These are phyloP conservation scores for Orientallactaga sibirica DNA, from an alignment of 2,797 vertebrate species.

Conservation along the genomic window DNA sequence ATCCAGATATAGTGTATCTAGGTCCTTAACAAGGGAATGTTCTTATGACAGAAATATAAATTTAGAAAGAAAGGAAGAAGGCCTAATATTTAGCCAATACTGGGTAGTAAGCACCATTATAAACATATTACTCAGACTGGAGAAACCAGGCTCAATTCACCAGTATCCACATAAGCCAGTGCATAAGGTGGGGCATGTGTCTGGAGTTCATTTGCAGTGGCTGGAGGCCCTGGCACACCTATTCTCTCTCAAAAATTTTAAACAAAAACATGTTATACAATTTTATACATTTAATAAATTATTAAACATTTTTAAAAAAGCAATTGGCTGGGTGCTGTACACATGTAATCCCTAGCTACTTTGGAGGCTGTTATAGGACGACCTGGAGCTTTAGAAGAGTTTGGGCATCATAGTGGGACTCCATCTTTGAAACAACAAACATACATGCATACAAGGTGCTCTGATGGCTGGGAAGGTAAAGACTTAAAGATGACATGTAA, in stretches of 20 bases:
- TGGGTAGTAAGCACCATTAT: conserved; percentile 3
- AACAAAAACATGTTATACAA: neutral
- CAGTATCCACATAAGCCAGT: no score
- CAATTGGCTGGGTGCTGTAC: neutral
- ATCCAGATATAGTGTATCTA: neutral
- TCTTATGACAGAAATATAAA: conserved; percentile 40
- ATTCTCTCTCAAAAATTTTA: no score
- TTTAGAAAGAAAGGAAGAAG: conserved; percentile 39
- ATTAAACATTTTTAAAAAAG: no score
- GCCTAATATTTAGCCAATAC: conserved; percentile 35
- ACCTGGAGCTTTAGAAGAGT: neutral
- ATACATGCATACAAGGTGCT: neutral
- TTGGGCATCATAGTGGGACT: neutral
- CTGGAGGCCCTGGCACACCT: no score
- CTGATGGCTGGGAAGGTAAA: neutral
- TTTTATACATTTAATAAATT: conserved; percentile 40
- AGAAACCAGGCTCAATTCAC: no score
- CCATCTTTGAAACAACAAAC: neutral
- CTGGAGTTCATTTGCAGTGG: no score
- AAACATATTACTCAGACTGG: neutral
- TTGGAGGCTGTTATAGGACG: neutral
- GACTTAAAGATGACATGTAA: neutral
- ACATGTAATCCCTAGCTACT: neutral
- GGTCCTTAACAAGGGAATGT: neutral
- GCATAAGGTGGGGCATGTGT: no score